Base-by-base conservation (phyloP, 2,113 vertebrate species). In the Pao palembangensis region DNA sequence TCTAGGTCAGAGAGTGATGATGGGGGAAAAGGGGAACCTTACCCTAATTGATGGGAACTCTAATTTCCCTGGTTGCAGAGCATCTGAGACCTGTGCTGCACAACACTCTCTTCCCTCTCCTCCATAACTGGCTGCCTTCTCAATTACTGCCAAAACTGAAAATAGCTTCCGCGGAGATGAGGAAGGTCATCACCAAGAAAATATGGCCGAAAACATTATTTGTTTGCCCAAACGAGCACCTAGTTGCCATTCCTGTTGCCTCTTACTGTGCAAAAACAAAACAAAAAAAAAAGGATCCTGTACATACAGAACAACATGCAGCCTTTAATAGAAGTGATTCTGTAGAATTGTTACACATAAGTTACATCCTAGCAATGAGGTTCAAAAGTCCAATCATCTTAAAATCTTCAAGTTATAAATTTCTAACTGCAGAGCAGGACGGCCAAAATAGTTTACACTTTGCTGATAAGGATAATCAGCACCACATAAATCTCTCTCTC, bases 1-100 rank as follows among this genome's bases (percentile, higher is more conserved):
- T 79, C 21, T 79, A 82, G 84, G 80, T 81, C 86, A 85, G 63
- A 55, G 54, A 49, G 66, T 48, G 43, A 70, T 59, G 44, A 6
- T 38, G 25, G 64, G 50, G 61, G 60, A 58, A 55, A 57, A 61
- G 58, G 48, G 59, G 46, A 58, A 74, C 69, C 68, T 80, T 73
- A 67, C 17, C 57, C 61, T 18, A 62, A 55, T 61, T 71, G 42
- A 47, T 46, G 60, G 58, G 65, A 57, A 66, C 41, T 59, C 64
- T 69, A 58, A 69, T 77, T 75, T 53, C 58, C 71, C 61, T 54
- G 67, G 1, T 49, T 51, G 50, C 59, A 48, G 69, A n/a, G 52
- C 34, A 58, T 71, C 61, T 55, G 61, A 63, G 67, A 7, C 64
- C 15, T 52, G 49, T 13, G 34, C 43, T 12, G n/a, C 50, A 53